Base-by-base conservation (phyloP, 2,888 invertebrate genomes). In the Volucella zonaria region DNA sequence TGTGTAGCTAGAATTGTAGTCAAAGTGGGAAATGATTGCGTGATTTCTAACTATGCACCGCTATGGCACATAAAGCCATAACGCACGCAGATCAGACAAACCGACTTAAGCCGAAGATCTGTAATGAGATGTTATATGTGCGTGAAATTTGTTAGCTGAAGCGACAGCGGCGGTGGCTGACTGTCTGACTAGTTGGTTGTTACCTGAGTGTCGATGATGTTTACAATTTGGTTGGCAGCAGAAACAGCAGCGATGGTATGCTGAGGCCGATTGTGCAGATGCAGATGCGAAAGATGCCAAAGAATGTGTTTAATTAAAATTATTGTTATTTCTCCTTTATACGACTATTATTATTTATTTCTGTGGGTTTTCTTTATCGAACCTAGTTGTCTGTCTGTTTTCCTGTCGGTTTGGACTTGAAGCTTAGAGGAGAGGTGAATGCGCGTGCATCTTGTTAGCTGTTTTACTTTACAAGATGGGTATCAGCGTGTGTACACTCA, bases 221-320 rank as follows among this genome's bases (percentile, higher is more conserved):
- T 10, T 40, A 14, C 42, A 15, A n/a, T 15, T 31, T 11, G 14
- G 42, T 2, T 18, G 54, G n/a, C 38, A 31, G 31, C 6, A 31
- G 31, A 4, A 31, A 31, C 31, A 31, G 56, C 59, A 51, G 31
- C 15, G 47, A 70, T 58, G 40, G 51, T 66, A 54, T 59, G 49
- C 47, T 42, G 66, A 54, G 68, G 68, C 73, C 73, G 73, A 71
- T 79, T 81, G 70, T 80, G 64, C 45, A 74, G 83, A 85, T 85
- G 83, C 80, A 76, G 31, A 31, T 31, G 31, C 31, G 31, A 31
- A 31, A 31, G 31, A 31, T 31, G 6, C 31, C 31, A 80, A 85
- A 80, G 83, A 85, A 85, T 85, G 83, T 85, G 83, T 85, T 80
- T 85, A 85, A 85, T 85, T 85, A 85, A 85, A 85, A 85, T 71